Conservation (phyloP, 1,140 invertebrate species). For the Drosophila pseudoananassae region DNA sequence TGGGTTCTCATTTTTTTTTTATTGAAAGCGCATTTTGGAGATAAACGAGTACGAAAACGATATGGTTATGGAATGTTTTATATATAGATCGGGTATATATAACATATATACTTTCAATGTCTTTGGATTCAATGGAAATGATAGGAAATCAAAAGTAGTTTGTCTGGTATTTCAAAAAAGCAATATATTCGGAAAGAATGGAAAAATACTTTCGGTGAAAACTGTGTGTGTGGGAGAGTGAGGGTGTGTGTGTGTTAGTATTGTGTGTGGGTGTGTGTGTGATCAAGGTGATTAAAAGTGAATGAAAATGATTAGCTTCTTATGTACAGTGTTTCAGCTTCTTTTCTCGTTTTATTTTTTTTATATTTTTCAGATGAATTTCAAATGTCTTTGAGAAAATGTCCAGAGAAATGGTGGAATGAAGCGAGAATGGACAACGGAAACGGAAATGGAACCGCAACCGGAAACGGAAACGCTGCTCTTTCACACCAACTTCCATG, state of each 20-base stretch:
- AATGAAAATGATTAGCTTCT: slow-evolving; percentile 44
- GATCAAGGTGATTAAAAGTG: slow-evolving; percentile 34
- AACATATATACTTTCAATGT: background rate
- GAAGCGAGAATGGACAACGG: slow-evolving; percentile 9
- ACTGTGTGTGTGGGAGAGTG: slow-evolving; percentile 1
- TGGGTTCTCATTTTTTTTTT: slow-evolving; percentile 36
- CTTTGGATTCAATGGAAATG: slow-evolving; percentile 22
- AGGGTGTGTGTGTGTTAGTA: slow-evolving; percentile 36
- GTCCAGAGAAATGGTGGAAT: slow-evolving; percentile 32
- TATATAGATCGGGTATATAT: slow-evolving; percentile 9
- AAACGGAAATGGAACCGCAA: slow-evolving; percentile 18
- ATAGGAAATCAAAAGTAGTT: slow-evolving; percentile 1
- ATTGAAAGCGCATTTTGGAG: slow-evolving; percentile 55
- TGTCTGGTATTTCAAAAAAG: background rate
- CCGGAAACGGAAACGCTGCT: slow-evolving; percentile 17
- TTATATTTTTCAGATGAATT: slow-evolving; percentile 7
- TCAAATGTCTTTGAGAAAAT: slow-evolving; percentile 14
- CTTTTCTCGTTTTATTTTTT: background rate
- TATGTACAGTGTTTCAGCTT: slow-evolving; percentile 50
- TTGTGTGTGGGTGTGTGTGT: slow-evolving; percentile 24
- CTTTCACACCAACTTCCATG: slow-evolving; percentile 19
- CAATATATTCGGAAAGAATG: background rate
- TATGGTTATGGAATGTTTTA: slow-evolving; percentile 38
- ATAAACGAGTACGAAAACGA: slow-evolving; percentile 49
- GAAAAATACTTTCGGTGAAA: background rate